phyloP scores from a whole-genome alignment of 2,888 invertebrate genomes.

The Drosophila limbata region DNA sequence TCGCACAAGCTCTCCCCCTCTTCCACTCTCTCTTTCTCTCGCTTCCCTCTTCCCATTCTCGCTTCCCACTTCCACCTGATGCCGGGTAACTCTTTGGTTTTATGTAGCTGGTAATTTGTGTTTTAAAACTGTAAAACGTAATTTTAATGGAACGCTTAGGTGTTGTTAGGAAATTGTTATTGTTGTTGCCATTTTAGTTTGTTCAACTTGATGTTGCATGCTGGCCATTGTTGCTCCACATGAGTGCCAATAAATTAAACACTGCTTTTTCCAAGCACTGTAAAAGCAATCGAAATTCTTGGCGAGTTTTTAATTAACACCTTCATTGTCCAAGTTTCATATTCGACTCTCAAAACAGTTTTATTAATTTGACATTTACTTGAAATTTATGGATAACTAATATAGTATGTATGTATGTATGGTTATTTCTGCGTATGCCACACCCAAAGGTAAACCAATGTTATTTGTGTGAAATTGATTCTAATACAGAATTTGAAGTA shows the following conservation, averaged over 20 bases:
- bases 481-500: too few species aligned
- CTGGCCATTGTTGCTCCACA: constrained; percentile 11
- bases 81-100: constrained; percentile 64
- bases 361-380: not conserved
- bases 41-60: too few species aligned
- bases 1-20: constrained; percentile 6
- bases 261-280: not conserved
- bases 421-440: not conserved
- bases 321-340: not conserved
- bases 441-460: too few species aligned
- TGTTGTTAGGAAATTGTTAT: constrained; percentile 57
- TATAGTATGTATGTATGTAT: not conserved
- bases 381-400: not conserved
- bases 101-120: constrained; percentile 77
- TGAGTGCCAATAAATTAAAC: constrained; percentile 44
- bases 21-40: constrained; percentile 13
- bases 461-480: not conserved
- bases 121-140: constrained; percentile 76
- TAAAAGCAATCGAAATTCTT: constrained; percentile 3
- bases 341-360: not conserved
- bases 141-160: constrained; percentile 77
- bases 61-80: constrained; percentile 4
- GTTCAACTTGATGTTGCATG: constrained; percentile 12
- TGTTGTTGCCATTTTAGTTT: constrained; percentile 15
- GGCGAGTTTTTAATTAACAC: not conserved